A percentile compares a stretch with the other conserved stretches of the same genome.
These are phyloP conservation scores for Zoanthus solanderi DNA, from an alignment of 92 coral and sea anemone species.

Conservation along the genomic window DNA sequence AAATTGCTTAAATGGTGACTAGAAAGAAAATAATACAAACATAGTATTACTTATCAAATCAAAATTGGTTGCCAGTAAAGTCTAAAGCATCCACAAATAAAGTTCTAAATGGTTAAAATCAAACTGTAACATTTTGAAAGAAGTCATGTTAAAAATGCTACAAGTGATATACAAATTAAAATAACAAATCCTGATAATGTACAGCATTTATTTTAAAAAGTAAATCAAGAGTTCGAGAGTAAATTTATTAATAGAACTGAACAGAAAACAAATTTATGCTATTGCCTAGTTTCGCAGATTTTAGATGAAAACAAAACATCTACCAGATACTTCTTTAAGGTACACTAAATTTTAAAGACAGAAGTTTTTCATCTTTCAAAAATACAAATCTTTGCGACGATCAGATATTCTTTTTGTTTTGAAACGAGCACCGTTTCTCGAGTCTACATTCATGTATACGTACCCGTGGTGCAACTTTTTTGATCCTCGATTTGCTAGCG, in stretches of 20 bases:
- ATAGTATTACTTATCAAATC: neutral
- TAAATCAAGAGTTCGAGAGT: neutral
- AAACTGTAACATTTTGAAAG: neutral
- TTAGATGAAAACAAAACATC: neutral
- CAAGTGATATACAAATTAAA: neutral
- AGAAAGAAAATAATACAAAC: neutral
- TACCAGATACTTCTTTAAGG: neutral
- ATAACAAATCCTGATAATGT: neutral
- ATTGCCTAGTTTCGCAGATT: neutral
- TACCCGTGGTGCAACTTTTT: constrained; percentile 20
- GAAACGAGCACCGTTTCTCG: constrained; percentile 10
- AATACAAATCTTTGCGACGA: neutral
- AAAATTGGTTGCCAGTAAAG: neutral
- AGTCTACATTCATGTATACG: neutral
- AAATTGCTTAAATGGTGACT: constrained; percentile 96
- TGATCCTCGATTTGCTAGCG: constrained; percentile 14
- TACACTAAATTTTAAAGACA: neutral
- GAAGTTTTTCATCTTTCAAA: neutral
- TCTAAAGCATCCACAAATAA: no score
- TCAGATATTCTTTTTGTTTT: no score
- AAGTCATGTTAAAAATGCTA: neutral
- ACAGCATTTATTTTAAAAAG: neutral
- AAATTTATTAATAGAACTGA: no score
- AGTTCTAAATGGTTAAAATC: neutral
- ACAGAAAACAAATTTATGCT: no score